Percentiles rank a stretch among this genome's conserved stretches.
These are phyloP conservation scores for Drosophila ironensis DNA, from an alignment of 1,140 invertebrate species.

Conservation along the genomic window DNA sequence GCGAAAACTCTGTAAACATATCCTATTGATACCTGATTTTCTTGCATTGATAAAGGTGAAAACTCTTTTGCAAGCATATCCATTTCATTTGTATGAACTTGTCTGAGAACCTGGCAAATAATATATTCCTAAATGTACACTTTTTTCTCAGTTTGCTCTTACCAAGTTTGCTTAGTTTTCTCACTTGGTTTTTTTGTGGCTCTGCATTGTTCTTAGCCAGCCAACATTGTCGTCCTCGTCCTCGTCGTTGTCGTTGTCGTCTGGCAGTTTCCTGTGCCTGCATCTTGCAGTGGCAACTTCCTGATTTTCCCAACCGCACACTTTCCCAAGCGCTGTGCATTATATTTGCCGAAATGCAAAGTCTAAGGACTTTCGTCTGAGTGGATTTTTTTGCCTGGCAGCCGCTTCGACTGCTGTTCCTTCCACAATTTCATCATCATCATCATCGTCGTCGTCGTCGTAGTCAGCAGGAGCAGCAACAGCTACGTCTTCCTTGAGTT, in stretches of 20 bases:
- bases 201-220: slow-evolving; percentile 67
- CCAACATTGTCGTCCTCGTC: slow-evolving; percentile 18
- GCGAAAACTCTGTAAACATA: not conserved
- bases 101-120: no score
- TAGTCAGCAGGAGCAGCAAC: not conserved
- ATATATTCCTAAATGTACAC: not conserved
- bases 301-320: slow-evolving; percentile 51
- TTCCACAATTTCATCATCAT: slow-evolving; percentile 24
- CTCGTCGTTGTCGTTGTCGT: slow-evolving; percentile 14
- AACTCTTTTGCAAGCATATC: no score
- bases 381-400: slow-evolving; percentile 70
- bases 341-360: slow-evolving; percentile 77
- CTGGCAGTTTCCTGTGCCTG: slow-evolving; percentile 32
- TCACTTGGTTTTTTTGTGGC: slow-evolving; percentile 22
- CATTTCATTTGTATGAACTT: no score
- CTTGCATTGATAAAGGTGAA: no score
- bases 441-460: slow-evolving; percentile 7
- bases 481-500: not conserved
- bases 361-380: slow-evolving; percentile 81
- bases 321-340: slow-evolving; percentile 39
- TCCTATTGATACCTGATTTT: no score
- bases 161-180: slow-evolving; percentile 41
- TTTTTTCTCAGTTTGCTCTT: not conserved
- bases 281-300: slow-evolving; percentile 71
- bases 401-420: slow-evolving; percentile 2